These are phyloP conservation scores for Cataglyphis livida DNA, from an alignment of 2,888 invertebrate species.

Conservation along the genomic window DNA sequence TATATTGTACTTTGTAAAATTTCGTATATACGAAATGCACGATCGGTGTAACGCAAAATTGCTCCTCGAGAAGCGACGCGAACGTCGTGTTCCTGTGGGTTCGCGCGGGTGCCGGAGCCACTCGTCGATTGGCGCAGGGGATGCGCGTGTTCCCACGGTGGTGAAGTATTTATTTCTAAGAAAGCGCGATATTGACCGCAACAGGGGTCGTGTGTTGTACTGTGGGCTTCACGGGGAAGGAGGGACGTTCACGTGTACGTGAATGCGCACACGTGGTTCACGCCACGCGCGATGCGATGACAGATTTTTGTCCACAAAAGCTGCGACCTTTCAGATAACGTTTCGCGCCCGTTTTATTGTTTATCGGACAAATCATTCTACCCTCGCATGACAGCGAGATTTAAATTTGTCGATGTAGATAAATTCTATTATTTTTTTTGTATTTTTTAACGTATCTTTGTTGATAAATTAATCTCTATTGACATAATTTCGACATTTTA, in stretches of 20 bases:
- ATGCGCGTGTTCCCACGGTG: slow-evolving; percentile 81
- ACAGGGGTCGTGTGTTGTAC: slow-evolving; percentile 79
- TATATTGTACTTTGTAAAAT: background rate
- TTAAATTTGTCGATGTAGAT: background rate
- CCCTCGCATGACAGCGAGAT: background rate
- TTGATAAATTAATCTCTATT: background rate
- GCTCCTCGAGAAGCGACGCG: slow-evolving; percentile 21
- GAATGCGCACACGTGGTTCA: slow-evolving; percentile 48
- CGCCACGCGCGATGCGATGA: slow-evolving; percentile 19
- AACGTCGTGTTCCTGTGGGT: slow-evolving; percentile 52
- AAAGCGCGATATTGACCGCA: slow-evolving; percentile 84
- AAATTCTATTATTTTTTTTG: background rate
- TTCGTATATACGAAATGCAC: background rate
- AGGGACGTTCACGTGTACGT: slow-evolving; percentile 55
- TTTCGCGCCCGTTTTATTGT: background rate
- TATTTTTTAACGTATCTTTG: no score
- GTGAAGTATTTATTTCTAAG: slow-evolving; percentile 82
- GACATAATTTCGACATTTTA: background rate
- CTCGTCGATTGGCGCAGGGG: slow-evolving; percentile 55
- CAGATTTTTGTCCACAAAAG: slow-evolving; percentile 30
- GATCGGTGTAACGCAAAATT: slow-evolving; percentile 6
- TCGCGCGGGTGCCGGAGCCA: slow-evolving; percentile 48
- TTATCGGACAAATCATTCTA: background rate
- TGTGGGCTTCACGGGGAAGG: slow-evolving; percentile 75
- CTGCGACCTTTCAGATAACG: background rate